These are phyloP conservation scores for Isoperla grammatica DNA, from an alignment of 2,888 invertebrate species.

Conservation along the genomic window DNA sequence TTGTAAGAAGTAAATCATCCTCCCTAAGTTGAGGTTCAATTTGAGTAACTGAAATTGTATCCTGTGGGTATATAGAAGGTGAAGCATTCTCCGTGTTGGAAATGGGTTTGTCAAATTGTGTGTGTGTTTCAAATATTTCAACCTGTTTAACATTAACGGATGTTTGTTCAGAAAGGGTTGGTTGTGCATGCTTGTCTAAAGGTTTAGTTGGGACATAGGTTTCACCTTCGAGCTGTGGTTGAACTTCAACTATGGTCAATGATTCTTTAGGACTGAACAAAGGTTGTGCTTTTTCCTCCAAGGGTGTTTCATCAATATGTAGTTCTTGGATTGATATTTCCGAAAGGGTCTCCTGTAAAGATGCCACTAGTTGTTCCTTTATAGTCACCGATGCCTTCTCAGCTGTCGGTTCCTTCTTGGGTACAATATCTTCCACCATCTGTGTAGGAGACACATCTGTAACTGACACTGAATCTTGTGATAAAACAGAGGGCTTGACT, in stretches of 20 bases:
- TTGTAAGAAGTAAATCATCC: conserved; percentile 26
- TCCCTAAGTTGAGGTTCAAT: conserved; percentile 27
- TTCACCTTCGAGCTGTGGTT: conserved; percentile 28
- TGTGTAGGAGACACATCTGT: conserved; percentile 10
- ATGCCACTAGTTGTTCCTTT: conserved; percentile 17
- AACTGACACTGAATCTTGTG: conserved; percentile 25
- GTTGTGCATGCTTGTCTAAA: conserved; percentile 27
- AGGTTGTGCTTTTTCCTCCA: conserved; percentile 29
- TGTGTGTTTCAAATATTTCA: conserved; percentile 27
- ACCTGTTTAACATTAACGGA: conserved; percentile 24
- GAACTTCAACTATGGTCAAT: conserved; percentile 31
- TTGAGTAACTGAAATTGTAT: conserved; percentile 28
- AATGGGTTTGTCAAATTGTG: conserved; percentile 15
- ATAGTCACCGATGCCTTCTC: conserved; percentile 19
- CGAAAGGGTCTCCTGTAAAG: conserved; percentile 21
- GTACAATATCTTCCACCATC: conserved; percentile 14
- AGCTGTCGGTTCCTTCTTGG: conserved; percentile 1
- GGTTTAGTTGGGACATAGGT: conserved; percentile 24
- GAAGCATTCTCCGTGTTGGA: conserved; percentile 20
- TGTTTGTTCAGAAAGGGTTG: conserved; percentile 29
- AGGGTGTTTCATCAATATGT: conserved; percentile 26
- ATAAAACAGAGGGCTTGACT: neutral
- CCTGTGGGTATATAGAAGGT: conserved; percentile 22
- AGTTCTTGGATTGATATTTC: conserved; percentile 25
- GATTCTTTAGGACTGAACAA: conserved; percentile 33